Evolutionary conservation across 2,888 invertebrate genomes (phyloP).

Genomic region (Pogonocherus hispidulus): DNA sequence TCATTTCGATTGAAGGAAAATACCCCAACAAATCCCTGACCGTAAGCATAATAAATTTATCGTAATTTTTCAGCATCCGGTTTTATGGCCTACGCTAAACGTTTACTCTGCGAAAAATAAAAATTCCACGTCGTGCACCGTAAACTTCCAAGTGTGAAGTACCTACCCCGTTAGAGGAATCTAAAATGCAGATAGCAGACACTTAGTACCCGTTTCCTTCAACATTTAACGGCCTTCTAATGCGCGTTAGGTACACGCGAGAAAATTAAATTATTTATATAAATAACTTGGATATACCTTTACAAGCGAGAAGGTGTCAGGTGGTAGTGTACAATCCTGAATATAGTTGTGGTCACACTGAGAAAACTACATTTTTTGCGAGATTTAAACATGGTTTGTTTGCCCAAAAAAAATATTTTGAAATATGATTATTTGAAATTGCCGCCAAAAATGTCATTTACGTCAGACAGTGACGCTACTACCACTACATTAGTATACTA

Average conservation of each 20-base stretch:
- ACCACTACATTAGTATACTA: too few relatives aligned
- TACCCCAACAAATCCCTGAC: too few relatives aligned
- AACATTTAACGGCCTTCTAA: neutral
- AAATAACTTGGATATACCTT: neutral
- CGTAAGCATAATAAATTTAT: too few relatives aligned
- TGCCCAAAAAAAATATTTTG: too few relatives aligned
- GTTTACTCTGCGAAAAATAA: neutral
- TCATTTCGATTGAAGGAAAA: too few relatives aligned
- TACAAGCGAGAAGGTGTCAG: neutral
- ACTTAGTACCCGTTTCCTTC: neutral
- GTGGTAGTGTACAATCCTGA: neutral
- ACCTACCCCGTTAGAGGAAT: neutral
- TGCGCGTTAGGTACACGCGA: neutral
- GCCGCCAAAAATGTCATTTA: too few relatives aligned
- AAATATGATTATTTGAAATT: too few relatives aligned
- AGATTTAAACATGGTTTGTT: too few relatives aligned
- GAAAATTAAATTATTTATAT: neutral
- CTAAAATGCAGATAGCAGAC: neutral
- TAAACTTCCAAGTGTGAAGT: neutral
- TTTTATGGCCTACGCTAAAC: neutral
- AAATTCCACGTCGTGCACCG: neutral
- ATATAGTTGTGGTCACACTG: neutral
- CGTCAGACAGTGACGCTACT: too few relatives aligned
- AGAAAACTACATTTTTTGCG: neutral
- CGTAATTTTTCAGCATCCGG: too few relatives aligned